These are phyloP conservation scores for Heliocidaris tuberculata DNA, from an alignment of 35 echinoderm and acorn worm genomes.

Conservation along the genomic window DNA sequence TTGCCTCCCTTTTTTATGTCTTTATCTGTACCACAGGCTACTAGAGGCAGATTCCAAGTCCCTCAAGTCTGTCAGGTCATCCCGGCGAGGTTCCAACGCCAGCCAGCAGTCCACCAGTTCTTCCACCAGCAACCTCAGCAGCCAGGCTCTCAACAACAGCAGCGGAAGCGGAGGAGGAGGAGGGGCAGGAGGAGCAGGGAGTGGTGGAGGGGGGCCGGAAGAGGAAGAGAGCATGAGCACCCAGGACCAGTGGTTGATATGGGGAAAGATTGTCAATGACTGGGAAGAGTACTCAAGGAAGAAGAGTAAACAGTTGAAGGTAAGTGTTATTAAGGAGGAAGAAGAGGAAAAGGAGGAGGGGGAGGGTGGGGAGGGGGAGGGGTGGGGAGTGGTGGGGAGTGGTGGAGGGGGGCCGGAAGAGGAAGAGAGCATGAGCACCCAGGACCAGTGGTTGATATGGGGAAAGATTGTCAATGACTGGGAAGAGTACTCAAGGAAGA, in stretches of 20 bases:
- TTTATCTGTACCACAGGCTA: conserved; percentile 56
- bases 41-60: conserved; percentile 94
- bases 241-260: conserved; percentile 93
- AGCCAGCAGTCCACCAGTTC: conserved; percentile 90
- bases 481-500: conserved; percentile 89
- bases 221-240: conserved; percentile 63
- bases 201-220: conserved; percentile 34
- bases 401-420: not conserved
- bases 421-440: conserved; percentile 61
- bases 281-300: conserved; percentile 95
- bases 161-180: conserved; percentile 44
- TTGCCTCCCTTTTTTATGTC: not conserved
- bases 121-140: conserved; percentile 89
- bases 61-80: conserved; percentile 76
- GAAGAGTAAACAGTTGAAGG: conserved; percentile 89
- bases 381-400: conserved; percentile 22
- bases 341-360: not conserved
- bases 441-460: conserved; percentile 95
- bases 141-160: conserved; percentile 31
- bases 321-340: conserved; percentile 35
- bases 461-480: conserved; percentile 94
- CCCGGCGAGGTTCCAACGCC: conserved; percentile 84
- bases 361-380: not conserved
- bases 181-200: conserved; percentile 34
- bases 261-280: conserved; percentile 99